Conservation (phyloP, 2,797 vertebrate species). For the Uromys caudimaculatus region DNA sequence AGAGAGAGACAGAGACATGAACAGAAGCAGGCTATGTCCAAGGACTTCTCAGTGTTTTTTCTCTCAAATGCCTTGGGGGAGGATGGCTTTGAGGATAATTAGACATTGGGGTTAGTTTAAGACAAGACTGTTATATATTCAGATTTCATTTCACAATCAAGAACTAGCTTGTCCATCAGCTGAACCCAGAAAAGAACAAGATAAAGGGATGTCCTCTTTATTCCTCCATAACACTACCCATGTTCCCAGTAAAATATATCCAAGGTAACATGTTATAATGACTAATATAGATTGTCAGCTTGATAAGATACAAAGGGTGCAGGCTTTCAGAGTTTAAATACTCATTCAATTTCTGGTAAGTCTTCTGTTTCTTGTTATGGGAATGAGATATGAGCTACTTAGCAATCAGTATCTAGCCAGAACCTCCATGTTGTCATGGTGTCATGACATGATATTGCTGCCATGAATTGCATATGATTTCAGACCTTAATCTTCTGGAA, state of each 20-base stretch:
- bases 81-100: not conserved
- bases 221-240: rapidly evolving
- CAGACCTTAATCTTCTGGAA: not conserved
- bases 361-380: not conserved
- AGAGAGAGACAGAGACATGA: not conserved
- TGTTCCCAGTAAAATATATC: not conserved
- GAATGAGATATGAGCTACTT: too few relatives aligned
- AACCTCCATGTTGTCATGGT: too few relatives aligned
- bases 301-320: not conserved
- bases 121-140: too few relatives aligned
- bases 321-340: too few relatives aligned
- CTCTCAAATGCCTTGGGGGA: too few relatives aligned
- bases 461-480: too few relatives aligned
- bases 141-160: not conserved
- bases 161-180: not conserved
- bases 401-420: not conserved
- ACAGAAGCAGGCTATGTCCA: too few relatives aligned
- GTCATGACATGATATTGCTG: too few relatives aligned
- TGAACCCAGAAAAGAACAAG: not conserved
- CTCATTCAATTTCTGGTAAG: not conserved
- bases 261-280: not conserved
- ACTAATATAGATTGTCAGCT: not conserved
- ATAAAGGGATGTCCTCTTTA: not conserved
- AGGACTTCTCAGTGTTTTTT: too few relatives aligned
- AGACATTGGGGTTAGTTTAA: not conserved